A percentile compares a stretch with the other conserved stretches of the same genome.
phyloP scores from a whole-genome alignment of 2,797 vertebrate species.

The Masticophis lateralis region DNA sequence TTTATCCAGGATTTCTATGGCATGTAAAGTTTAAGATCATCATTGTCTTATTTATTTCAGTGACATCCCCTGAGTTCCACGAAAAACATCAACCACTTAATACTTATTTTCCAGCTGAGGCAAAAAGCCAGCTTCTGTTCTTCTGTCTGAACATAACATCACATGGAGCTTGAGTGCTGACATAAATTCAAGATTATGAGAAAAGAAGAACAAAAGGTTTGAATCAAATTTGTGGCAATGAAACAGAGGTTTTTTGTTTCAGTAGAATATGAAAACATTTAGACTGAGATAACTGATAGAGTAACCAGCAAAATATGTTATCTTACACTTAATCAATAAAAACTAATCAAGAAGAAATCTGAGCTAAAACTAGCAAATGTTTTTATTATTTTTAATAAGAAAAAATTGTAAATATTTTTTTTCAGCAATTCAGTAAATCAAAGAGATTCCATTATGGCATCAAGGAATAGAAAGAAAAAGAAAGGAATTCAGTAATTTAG shows the following conservation, averaged over 20 bases:
- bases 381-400: neutral
- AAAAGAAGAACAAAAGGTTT: conserved; percentile 9
- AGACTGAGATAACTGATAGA: conserved; percentile 24
- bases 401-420: neutral
- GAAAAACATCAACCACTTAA: conserved; percentile 20
- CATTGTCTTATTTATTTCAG: conserved; percentile 25
- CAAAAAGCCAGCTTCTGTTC: conserved; percentile 36
- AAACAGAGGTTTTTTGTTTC: conserved; percentile 31
- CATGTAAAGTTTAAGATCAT: neutral
- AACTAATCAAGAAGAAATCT: neutral
- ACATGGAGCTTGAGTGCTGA: conserved; percentile 40
- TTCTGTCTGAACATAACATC: neutral
- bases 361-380: neutral
- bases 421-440: neutral
- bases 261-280: conserved; percentile 19
- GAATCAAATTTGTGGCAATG: conserved; percentile 28
- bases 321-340: neutral
- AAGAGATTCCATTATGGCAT: neutral
- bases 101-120: neutral
- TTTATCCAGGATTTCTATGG: neutral
- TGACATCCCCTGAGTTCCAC: conserved; percentile 15
- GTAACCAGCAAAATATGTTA: conserved; percentile 15
- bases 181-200: neutral
- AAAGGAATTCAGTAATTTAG: neutral
- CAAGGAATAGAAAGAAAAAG: neutral